Evolutionary conservation across 2,888 invertebrate genomes (phyloP), one percentile per base, ranked within the genome.

Genomic region (Lamellibrachia satsuma): DNA sequence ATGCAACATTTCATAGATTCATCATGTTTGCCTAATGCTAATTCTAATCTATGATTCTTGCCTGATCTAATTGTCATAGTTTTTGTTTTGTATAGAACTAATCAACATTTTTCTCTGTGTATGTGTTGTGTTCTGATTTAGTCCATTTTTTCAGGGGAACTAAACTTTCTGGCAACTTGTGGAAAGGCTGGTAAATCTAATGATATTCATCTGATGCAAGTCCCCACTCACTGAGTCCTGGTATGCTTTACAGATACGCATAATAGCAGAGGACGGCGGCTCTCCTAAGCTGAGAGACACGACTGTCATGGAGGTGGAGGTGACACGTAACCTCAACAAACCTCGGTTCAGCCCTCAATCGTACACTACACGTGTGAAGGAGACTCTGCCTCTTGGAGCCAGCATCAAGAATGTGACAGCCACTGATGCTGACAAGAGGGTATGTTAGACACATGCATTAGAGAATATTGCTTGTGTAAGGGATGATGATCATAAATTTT

Each of bases 191-290:
- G 15, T 22, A 75, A 75, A n/a, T 75, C 0, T 75, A 22, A 11
- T n/a, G 75, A 75, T 22, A 75, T 22, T 6, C n/a, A n/a, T 75
- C 75, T 75, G 75, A 39, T 75, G 75, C 7, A 75, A 22, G 22
- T 75, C 22, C n/a, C 75, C n/a, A 22, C 22, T 75, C 15, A 11
- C 39, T 55, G 22, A 75, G 22, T 22, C n/a, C 27, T 52, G 15
- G 90, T 57, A 52, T 91, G 27, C 90, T n/a, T 90, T 93, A 8
- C 94, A 96, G 95, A 92, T 96, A 91, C 92, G 92, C 52, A 94
- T 96, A 1, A 75, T 93, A 22, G 96, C 95, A 2, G 94, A 93
- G 7, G 96, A 96, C 93, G 94, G 94, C 55, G 95, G 95, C 8
- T 93, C 93, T 9, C 95, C 96, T 22, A 91, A 94, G 6, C 92